Evolutionary conservation across 2,113 vertebrate species (phyloP).

Genomic region (Amphiprion percula): DNA sequence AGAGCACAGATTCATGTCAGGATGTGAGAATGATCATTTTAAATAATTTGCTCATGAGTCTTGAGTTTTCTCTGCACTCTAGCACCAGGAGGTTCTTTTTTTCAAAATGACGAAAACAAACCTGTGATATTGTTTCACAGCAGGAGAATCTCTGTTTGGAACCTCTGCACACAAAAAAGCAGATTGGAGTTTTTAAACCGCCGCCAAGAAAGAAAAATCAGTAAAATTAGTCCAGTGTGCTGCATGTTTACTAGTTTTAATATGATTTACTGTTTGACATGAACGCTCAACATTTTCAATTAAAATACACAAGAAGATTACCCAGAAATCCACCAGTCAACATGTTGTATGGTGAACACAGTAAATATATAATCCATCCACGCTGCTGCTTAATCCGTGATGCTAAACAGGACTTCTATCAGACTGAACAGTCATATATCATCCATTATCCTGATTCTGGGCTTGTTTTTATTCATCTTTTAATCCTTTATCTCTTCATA

Average conservation of each 20-base stretch:
- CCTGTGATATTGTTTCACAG: no score
- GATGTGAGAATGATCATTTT: no score
- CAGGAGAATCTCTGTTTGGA: neutral
- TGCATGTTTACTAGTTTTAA: no score
- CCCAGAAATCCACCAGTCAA: conserved; percentile 1
- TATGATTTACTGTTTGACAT: no score
- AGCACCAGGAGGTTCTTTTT: neutral
- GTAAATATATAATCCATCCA: conserved; percentile 45
- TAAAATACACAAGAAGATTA: neutral
- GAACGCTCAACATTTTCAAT: no score
- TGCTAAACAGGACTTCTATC: no score
- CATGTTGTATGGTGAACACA: conserved; percentile 20
- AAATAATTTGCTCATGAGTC: no score
- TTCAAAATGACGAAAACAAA: conserved; percentile 1
- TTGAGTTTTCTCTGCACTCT: neutral
- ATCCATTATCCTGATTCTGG: conserved; percentile 32
- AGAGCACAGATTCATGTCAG: no score
- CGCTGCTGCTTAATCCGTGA: no score
- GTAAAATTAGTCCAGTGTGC: no score
- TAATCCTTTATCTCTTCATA: neutral
- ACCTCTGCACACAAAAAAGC: neutral
- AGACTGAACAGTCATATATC: neutral
- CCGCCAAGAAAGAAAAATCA: neutral
- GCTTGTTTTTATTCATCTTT: conserved; percentile 22
- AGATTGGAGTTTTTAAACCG: neutral